Evolutionary conservation across 2,797 vertebrate species (phyloP), one percentile per base, ranked within the genome.

Genomic region (Phoebastria nigripes): DNA sequence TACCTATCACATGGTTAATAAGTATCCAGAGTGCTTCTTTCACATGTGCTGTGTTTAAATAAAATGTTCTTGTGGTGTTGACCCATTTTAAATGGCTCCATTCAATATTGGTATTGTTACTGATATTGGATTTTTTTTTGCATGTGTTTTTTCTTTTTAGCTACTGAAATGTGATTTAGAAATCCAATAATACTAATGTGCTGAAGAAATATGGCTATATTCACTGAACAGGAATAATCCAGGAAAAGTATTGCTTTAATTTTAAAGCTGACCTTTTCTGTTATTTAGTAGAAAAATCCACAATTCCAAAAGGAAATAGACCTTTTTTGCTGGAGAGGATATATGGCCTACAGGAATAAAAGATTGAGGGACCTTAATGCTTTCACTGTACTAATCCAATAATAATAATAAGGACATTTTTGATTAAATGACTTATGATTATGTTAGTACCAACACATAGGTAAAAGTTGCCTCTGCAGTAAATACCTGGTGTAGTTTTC

Each of bases 251-350:
- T 95, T 81, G 56, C 92, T 97, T 97, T 95, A 94, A 97, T 98
- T 97, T 97, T 94, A 74, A 93, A 89, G 71, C 82, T 98, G 96
- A 97, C 94, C 93, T 97, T 97, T 97, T 66, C 74, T 97, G 76
- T 91, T 96, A 69, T 83, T 96, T 96, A 77, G 87, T 88, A 93
- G 85, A 91, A 94, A 94, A 95, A 73, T 15, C 74, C 58, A 62
- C 15, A 28, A 82, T 82, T 97, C 93, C 67, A 62, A 87, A 91
- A 90, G 87, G 87, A 97, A 94, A 47, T 31, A 4, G 54, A 54
- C 9, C 4, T 35, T 69, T 41, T 81, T 71, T 66, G 11, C 59
- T 37, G 54, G 92, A 20, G 52, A 80, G 61, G 39, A 28, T 22
- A 4, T 31, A 10, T 44, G 52, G 29, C 55, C 56, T 47, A 7